Evolutionary conservation across 1,140 invertebrate species (phyloP), one percentile per base, ranked within the genome.

Genomic region (Hestina assimilis): DNA sequence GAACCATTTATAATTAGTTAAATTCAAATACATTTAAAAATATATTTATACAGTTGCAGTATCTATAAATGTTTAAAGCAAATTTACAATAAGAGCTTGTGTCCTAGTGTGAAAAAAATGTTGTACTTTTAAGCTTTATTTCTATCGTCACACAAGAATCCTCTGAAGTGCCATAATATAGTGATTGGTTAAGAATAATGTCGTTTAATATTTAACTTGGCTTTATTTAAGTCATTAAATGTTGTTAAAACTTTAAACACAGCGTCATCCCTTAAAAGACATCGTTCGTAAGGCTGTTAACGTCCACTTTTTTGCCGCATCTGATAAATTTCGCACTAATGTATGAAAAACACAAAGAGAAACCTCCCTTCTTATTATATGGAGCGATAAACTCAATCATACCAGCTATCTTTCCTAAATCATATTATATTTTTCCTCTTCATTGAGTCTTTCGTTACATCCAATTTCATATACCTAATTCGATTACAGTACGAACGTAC

Each of bases 291-390:
- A 60, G 59, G 64, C 60, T 72, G 68, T 71, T 69, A 63, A 66
- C 62, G 60, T 63, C 55, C 54, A 61, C 69, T 35, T 76, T 78
- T 81, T 81, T 81, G 65, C 63, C 28, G 43, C 52, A 75, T 69
- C 71, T 76, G 63, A 73, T 79, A 72, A 79, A 75, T 79, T 79
- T 76, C 66, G 67, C 72, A 66, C 60, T 74, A 70, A 79, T 77
- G 73, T 72, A 66, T 62, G 54, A 66, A 60, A 61, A 72, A 59
- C 62, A 69, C 64, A 79, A 73, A 69, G 66, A 73, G 65, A 68
- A 71, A 69, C 67, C 59, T 69, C 66, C 64, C 63, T 60, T 62
- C 57, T 66, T 60, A 63, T 63, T 63, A 67, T 59, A 63, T 58
- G 57, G 63, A 63, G 60, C 58, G 58, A 59, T 62, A 64, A 67